Conservation (phyloP, 1,140 invertebrate genomes). For the Gonatopus flavifemur region DNA sequence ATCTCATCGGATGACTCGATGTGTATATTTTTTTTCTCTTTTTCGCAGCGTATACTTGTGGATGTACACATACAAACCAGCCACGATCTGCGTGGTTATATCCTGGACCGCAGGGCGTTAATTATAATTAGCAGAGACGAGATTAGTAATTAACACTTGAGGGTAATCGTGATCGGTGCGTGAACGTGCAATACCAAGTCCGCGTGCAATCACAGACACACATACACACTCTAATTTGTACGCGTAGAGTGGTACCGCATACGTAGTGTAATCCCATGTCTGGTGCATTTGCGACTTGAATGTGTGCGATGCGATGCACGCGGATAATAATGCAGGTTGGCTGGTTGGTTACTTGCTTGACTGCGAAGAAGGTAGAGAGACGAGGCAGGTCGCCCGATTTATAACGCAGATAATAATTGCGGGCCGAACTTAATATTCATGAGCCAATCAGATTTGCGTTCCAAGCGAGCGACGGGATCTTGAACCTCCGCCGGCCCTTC, state of each 20-base stretch:
- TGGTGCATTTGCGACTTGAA: not conserved
- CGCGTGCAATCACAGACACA: too few species aligned
- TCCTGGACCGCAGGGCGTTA: conserved; percentile 50
- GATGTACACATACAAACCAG: too few species aligned
- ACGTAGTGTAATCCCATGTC: not conserved
- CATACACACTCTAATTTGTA: too few species aligned
- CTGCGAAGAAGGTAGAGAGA: conserved; percentile 41
- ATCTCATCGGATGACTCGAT: too few species aligned
- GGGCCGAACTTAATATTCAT: conserved; percentile 60
- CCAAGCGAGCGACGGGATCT: conserved; percentile 49
- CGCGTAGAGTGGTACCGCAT: too few species aligned
- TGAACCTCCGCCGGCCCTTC: conserved; percentile 39
- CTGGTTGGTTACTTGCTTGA: conserved; percentile 24
- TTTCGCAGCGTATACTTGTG: conserved; percentile 28
- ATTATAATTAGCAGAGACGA: conserved; percentile 58
- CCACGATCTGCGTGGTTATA: conserved; percentile 24
- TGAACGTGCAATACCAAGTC: conserved; percentile 32
- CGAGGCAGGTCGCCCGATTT: conserved; percentile 56
- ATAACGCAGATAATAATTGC: conserved; percentile 61
- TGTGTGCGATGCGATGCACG: conserved; percentile 20
- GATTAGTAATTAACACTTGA: conserved; percentile 58
- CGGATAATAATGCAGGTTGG: conserved; percentile 44
- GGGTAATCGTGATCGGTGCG: conserved; percentile 46
- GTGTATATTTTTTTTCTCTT: conserved; percentile 29
- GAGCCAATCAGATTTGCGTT: conserved; percentile 60